phyloP scores from a whole-genome alignment of 2,888 invertebrate genomes.

The Euplexia lucipara region DNA sequence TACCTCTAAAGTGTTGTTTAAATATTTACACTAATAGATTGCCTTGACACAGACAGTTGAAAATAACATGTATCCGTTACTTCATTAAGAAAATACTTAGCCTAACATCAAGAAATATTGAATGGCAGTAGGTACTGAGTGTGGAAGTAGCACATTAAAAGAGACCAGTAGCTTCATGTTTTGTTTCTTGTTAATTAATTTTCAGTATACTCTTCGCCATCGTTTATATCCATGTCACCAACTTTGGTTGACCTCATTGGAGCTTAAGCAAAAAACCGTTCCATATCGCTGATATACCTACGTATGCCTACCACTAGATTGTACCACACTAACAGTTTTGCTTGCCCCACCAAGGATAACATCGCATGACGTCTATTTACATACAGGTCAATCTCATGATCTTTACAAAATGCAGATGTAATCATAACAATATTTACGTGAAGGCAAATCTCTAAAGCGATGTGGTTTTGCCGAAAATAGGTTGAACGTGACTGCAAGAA shows the following conservation, averaged over 20 bases:
- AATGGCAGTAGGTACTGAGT: background rate
- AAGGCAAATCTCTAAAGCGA: constrained; percentile 18
- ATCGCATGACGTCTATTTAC: constrained; percentile 16
- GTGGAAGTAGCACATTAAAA: background rate
- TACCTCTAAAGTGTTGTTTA: constrained; percentile 7
- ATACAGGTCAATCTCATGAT: constrained; percentile 2
- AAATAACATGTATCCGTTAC: constrained; percentile 13
- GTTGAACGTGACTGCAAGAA: constrained; percentile 42
- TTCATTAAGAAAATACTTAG: constrained; percentile 23
- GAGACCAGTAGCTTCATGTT: background rate
- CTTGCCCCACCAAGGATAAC: background rate
- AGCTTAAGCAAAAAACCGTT: background rate
- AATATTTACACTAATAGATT: constrained; percentile 3
- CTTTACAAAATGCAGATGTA: constrained; percentile 29
- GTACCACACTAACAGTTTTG: background rate
- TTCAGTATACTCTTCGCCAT: background rate
- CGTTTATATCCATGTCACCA: constrained; percentile 3
- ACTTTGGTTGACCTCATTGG: background rate
- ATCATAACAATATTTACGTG: constrained; percentile 30
- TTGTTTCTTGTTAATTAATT: background rate
- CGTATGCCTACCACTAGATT: background rate
- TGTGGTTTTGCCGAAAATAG: constrained; percentile 46
- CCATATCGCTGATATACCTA: background rate
- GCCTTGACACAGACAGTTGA: constrained; percentile 43
- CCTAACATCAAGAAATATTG: background rate